Evolutionary conservation across 2,113 vertebrate genomes (phyloP).

Genomic region (Pseudopipra pipra): DNA sequence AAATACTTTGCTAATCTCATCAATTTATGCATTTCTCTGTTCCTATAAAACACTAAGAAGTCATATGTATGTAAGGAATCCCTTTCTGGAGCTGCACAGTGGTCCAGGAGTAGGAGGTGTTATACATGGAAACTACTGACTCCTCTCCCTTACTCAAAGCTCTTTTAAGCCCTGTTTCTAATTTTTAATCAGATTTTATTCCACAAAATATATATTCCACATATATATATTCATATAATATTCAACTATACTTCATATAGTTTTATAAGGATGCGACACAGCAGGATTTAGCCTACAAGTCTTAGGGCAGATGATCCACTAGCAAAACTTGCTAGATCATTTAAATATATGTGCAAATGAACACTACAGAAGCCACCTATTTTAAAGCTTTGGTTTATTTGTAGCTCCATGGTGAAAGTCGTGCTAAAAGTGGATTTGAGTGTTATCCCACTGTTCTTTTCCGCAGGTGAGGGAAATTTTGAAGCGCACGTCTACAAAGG

Average conservation of each 20-base stretch:
- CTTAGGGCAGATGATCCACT: background rate
- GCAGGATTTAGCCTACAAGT: background rate
- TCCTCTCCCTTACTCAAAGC: background rate
- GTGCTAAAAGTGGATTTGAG: background rate
- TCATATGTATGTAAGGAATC: background rate
- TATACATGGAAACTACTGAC: background rate
- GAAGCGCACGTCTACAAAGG: conserved; percentile 84
- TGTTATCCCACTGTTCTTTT: background rate
- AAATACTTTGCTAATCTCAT: background rate
- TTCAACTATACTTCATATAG: background rate
- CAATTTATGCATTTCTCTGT: background rate
- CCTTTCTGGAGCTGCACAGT: background rate
- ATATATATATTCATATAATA: too few relatives aligned
- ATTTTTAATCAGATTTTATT: background rate
- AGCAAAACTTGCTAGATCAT: background rate
- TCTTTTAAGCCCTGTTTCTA: background rate
- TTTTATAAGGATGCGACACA: background rate
- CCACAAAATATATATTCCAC: background rate
- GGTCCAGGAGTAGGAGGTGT: background rate
- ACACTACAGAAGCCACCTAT: background rate
- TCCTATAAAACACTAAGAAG: background rate
- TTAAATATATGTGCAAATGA: background rate
- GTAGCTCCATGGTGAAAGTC: background rate
- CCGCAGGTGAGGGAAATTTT: conserved; percentile 91
- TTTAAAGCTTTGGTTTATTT: background rate